phyloP scores from a whole-genome alignment of 1,140 invertebrate genomes.

The Brevipalpus yothersi region DNA sequence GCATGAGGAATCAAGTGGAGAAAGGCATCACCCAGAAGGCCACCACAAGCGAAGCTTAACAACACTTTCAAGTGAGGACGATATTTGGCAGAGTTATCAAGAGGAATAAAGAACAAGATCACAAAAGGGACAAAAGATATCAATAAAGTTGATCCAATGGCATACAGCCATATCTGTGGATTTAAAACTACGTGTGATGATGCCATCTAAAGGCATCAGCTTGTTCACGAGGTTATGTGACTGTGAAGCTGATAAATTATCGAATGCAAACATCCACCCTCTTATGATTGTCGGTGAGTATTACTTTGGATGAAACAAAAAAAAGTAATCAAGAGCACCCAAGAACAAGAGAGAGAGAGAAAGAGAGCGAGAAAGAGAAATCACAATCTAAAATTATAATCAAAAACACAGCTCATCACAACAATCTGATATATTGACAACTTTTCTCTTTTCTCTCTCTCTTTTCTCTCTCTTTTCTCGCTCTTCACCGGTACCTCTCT shows the following conservation, averaged over 20 bases:
- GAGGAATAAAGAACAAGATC: slow-evolving; percentile 73
- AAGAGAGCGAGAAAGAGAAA: no score
- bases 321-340: no score
- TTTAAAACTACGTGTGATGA: neutral
- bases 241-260: neutral
- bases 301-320: no score
- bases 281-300: neutral
- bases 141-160: slow-evolving; percentile 59
- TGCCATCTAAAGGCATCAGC: neutral
- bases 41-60: slow-evolving; percentile 79
- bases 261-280: neutral
- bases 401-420: no score
- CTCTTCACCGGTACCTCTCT: no score
- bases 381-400: no score
- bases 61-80: slow-evolving; percentile 64
- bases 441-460: no score
- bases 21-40: slow-evolving; percentile 82
- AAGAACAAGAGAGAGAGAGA: no score
- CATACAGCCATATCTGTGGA: slow-evolving; percentile 35
- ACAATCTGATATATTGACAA: no score
- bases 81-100: slow-evolving; percentile 58
- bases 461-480: no score
- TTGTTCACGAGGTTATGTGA: neutral
- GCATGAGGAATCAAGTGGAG: slow-evolving; percentile 89
- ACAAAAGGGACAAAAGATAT: slow-evolving; percentile 84